A percentile compares a stretch with the other conserved stretches of the same genome.
Evolutionary conservation across 2,888 invertebrate species (phyloP).

Genomic region (Bellardia pandia): DNA sequence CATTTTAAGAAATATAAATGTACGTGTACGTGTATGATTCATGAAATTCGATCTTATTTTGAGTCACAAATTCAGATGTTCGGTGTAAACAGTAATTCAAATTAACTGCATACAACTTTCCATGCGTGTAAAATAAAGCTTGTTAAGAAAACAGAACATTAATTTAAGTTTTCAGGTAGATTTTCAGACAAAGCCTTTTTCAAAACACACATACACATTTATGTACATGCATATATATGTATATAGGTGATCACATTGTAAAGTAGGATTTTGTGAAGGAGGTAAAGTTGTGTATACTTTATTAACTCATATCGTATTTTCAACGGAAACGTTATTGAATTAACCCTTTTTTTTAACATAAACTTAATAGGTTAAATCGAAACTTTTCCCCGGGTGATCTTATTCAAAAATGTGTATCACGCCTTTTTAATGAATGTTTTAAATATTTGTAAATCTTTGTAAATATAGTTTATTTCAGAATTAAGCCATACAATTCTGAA

Average conservation of each 20-base stretch:
- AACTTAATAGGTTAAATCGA: too few species aligned
- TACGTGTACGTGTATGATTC: slow-evolving; percentile 28
- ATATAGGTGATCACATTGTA: not conserved
- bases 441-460: too few species aligned
- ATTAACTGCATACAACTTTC: not conserved
- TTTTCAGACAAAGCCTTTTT: slow-evolving; percentile 3
- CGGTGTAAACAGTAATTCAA: not conserved
- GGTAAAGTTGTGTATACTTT: not conserved
- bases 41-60: slow-evolving; percentile 57
- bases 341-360: not conserved
- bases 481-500: too few species aligned
- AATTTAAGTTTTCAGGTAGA: slow-evolving; percentile 25
- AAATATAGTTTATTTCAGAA: too few species aligned
- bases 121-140: not conserved
- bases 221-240: not conserved
- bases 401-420: too few species aligned
- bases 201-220: too few species aligned
- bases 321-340: not conserved
- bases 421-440: too few species aligned
- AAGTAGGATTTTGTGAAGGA: slow-evolving; percentile 10
- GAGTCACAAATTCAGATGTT: slow-evolving; percentile 37
- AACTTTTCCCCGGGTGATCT: too few species aligned
- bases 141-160: slow-evolving; percentile 12
- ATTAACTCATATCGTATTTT: not conserved
- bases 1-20: not conserved